phyloP scores from a whole-genome alignment of 2,888 invertebrate genomes.

The Coleophora flavipennella region DNA sequence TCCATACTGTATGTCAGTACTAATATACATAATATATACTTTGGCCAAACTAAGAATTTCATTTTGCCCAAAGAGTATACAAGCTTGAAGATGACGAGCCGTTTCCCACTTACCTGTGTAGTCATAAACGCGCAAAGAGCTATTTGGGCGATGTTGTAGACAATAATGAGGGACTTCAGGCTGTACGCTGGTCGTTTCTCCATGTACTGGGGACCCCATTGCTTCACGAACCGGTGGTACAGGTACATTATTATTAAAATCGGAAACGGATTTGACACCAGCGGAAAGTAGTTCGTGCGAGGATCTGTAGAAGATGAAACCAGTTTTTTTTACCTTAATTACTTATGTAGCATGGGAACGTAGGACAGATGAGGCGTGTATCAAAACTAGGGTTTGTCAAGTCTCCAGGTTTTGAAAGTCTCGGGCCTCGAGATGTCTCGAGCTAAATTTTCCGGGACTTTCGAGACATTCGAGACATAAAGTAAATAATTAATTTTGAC shows the following conservation, averaged over 20 bases:
- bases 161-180: constrained; percentile 71
- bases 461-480: no score
- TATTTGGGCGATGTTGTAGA: constrained; percentile 79
- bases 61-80: no score
- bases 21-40: no score
- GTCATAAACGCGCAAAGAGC: constrained; percentile 53
- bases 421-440: no score
- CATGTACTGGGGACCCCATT: constrained; percentile 78
- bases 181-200: constrained; percentile 74
- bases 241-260: constrained; percentile 52
- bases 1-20: no score
- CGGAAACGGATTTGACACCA: constrained; percentile 62
- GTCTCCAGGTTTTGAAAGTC: no score
- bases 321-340: no score
- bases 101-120: constrained; percentile 50
- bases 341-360: no score
- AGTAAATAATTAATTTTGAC: not conserved
- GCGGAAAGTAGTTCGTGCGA: constrained; percentile 65
- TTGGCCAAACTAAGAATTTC: no score
- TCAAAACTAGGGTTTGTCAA: constrained; percentile 40
- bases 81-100: no score
- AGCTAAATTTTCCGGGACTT: no score
- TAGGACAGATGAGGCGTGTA: no score
- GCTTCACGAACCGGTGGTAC: constrained; percentile 70
- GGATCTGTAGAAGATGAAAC: constrained; percentile 66